Evolutionary conservation across 2,113 vertebrate species (phyloP).

Genomic region (Atlantisia rogersi): DNA sequence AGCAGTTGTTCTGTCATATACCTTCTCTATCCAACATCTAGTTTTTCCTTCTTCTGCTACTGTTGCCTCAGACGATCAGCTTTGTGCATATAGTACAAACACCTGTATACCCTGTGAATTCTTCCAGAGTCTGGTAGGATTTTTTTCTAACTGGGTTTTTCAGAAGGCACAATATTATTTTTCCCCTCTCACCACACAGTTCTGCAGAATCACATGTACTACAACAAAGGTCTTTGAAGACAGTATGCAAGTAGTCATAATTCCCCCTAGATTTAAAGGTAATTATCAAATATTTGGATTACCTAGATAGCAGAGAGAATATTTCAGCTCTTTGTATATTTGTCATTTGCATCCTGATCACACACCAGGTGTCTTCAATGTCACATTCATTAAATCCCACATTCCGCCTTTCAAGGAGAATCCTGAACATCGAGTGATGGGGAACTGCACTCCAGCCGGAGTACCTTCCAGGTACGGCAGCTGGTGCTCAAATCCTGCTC

Average conservation of each 20-base stretch:
- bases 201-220: neutral
- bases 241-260: neutral
- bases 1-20: neutral
- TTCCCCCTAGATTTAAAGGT: neutral
- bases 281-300: slow-evolving; percentile 4
- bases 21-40: neutral
- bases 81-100: neutral
- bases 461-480: neutral
- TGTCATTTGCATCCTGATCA: neutral
- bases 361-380: neutral
- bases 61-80: neutral
- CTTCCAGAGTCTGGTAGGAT: neutral
- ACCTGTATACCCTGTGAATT: neutral
- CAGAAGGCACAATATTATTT: neutral
- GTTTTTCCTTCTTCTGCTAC: neutral
- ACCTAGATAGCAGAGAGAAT: neutral
- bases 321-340: neutral
- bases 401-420: neutral
- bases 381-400: neutral
- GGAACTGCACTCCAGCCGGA: neutral
- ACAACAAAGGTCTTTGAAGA: neutral
- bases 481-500: neutral
- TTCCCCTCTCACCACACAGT: neutral
- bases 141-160: neutral
- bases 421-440: neutral